A percentile compares a stretch with the other conserved stretches of the same genome.
These are phyloP conservation scores for Terebella lapidaria DNA, from an alignment of 2,888 invertebrate species.

Conservation along the genomic window DNA sequence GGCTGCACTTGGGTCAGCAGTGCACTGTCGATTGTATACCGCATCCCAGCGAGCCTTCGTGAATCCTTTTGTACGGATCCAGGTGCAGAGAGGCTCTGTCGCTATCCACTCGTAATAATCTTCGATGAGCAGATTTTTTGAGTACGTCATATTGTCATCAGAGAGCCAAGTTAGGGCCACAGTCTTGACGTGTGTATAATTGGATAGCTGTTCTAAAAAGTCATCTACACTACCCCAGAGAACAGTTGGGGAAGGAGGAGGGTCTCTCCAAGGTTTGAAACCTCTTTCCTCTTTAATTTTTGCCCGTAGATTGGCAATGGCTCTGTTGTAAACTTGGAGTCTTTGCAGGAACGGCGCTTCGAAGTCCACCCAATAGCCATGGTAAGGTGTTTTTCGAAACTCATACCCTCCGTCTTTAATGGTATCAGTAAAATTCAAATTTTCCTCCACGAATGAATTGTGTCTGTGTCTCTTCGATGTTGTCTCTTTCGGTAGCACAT, in stretches of 20 bases:
- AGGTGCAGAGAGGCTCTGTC: constrained; percentile 19
- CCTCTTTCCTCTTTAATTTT: not conserved
- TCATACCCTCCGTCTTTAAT: not conserved
- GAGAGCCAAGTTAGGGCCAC: constrained; percentile 16
- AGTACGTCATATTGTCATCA: too few species aligned
- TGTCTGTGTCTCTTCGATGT: too few species aligned
- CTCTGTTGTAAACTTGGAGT: not conserved
- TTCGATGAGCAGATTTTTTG: constrained; percentile 16
- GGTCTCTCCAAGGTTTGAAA: not conserved
- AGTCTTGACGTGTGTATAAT: constrained; percentile 12
- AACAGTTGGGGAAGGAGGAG: not conserved
- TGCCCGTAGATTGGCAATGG: not conserved
- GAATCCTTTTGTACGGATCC: constrained; percentile 21
- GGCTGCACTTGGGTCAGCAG: not conserved
- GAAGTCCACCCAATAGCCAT: not conserved
- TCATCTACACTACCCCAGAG: constrained; percentile 25
- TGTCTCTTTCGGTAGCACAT: too few species aligned
- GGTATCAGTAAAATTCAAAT: too few species aligned
- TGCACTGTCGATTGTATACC: constrained; percentile 22
- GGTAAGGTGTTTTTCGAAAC: not conserved
- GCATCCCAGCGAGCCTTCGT: constrained; percentile 27
- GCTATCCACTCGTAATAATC: constrained; percentile 23
- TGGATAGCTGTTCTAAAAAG: constrained; percentile 14
- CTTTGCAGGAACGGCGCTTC: not conserved
- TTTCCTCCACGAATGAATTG: too few species aligned